phyloP scores from a whole-genome alignment of 1,140 invertebrate species.

The Radopholus similis region DNA sequence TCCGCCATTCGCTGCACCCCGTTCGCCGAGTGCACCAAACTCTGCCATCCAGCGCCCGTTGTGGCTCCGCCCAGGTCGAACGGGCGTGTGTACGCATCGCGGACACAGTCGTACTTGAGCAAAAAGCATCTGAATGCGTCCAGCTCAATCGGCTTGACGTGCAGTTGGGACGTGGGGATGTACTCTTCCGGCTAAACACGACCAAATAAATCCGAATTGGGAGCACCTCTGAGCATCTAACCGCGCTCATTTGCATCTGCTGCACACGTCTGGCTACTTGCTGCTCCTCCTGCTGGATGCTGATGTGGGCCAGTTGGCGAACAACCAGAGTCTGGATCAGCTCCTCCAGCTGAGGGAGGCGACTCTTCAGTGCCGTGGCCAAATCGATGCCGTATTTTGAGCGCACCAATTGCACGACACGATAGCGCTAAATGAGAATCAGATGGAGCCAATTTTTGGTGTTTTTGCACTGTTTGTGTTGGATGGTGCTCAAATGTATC shows the following conservation, averaged over 20 bases:
- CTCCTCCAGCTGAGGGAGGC: not conserved
- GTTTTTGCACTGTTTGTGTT: too few species aligned
- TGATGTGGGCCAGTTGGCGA: not conserved
- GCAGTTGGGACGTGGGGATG: not conserved
- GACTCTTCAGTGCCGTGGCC: not conserved
- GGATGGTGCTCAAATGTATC: too few species aligned
- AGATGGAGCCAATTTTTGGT: too few species aligned
- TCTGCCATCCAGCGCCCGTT: not conserved
- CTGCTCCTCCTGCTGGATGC: not conserved
- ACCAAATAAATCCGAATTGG: not conserved
- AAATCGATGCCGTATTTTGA: not conserved
- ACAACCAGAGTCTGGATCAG: not conserved
- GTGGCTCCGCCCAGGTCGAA: not conserved
- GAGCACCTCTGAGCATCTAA: not conserved
- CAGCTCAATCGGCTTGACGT: not conserved
- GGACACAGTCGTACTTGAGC: conserved; percentile 10
- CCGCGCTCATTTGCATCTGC: not conserved
- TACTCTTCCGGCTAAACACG: not conserved
- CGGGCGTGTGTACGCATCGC: not conserved
- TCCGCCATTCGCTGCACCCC: not conserved
- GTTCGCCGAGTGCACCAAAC: not conserved
- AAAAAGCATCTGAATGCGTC: not conserved
- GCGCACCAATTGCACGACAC: not conserved
- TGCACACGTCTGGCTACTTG: not conserved
- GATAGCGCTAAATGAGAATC: not conserved